These are phyloP conservation scores for Diabrotica balteata DNA, from an alignment of 2,888 invertebrate species.

Conservation along the genomic window DNA sequence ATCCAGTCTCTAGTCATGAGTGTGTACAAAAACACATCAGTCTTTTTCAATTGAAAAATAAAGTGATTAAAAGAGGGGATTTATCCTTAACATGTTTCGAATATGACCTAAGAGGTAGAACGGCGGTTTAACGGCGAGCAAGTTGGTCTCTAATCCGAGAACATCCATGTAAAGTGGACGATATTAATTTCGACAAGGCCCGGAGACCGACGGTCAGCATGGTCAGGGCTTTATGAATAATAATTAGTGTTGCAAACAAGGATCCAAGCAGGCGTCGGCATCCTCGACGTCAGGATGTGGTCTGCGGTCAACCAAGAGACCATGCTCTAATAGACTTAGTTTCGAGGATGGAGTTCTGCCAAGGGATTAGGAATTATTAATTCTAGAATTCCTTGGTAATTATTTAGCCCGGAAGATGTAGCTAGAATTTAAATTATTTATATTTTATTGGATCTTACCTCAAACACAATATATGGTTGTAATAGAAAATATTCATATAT, in stretches of 20 bases:
- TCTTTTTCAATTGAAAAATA: no score
- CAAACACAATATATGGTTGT: no score
- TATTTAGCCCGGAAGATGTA: conserved; percentile 10
- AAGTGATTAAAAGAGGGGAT: no score
- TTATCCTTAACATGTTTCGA: no score
- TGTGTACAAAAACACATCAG: no score
- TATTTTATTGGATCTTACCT: no score
- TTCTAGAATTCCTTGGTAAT: conserved; percentile 17
- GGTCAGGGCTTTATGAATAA: conserved; percentile 60
- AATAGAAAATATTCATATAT: no score
- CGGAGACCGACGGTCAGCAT: conserved; percentile 53
- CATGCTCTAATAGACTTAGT: conserved; percentile 38
- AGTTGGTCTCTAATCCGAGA: conserved; percentile 42
- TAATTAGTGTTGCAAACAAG: conserved; percentile 61
- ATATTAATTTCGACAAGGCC: conserved; percentile 59
- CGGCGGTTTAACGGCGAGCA: not conserved
- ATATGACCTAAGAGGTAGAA: no score
- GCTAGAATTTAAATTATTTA: conserved; percentile 13
- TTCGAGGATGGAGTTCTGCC: conserved; percentile 18
- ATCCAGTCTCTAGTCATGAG: no score
- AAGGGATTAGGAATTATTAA: conserved; percentile 23
- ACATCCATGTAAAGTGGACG: conserved; percentile 54
- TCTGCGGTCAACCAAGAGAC: conserved; percentile 50
- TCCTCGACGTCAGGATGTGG: conserved; percentile 43
- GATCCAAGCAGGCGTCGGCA: conserved; percentile 52